These are phyloP conservation scores for Metellina segmentata DNA, from an alignment of 2,888 invertebrate genomes.

Conservation along the genomic window DNA sequence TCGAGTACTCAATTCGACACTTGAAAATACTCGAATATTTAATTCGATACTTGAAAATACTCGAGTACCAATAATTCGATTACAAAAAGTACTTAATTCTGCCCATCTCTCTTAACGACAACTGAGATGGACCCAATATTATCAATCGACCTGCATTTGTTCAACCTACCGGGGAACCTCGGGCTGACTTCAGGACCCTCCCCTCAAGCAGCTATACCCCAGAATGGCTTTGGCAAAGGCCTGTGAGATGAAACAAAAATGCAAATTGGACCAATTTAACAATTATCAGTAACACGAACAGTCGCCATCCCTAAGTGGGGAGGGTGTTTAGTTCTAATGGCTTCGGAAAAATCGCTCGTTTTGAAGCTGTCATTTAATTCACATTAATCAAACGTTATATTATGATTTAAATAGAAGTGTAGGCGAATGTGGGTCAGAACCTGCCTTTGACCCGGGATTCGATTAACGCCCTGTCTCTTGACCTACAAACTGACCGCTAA, in stretches of 20 bases:
- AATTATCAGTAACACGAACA: constrained; percentile 47
- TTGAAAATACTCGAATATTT: too few species aligned
- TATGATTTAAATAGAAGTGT: constrained; percentile 57
- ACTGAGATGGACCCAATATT: too few species aligned
- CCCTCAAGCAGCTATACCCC: background rate
- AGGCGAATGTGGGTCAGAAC: constrained; percentile 64
- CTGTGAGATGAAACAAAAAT: constrained; percentile 34
- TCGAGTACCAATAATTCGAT: too few species aligned
- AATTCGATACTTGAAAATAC: too few species aligned
- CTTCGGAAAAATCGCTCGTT: constrained; percentile 9
- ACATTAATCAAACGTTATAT: constrained; percentile 53
- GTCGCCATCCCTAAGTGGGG: constrained; percentile 3
- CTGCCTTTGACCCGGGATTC: constrained; percentile 50
- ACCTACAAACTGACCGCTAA: constrained; percentile 62
- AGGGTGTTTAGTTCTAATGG: constrained; percentile 55
- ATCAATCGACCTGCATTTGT: background rate
- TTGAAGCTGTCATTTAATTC: constrained; percentile 45
- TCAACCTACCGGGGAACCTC: background rate
- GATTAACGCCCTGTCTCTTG: constrained; percentile 70
- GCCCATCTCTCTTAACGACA: too few species aligned
- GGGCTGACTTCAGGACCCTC: background rate
- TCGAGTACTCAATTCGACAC: too few species aligned
- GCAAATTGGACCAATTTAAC: constrained; percentile 48
- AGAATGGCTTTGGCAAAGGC: background rate
- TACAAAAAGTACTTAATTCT: too few species aligned